Evolutionary conservation across 2,113 vertebrate species (phyloP).

Genomic region (Mugil cephalus): DNA sequence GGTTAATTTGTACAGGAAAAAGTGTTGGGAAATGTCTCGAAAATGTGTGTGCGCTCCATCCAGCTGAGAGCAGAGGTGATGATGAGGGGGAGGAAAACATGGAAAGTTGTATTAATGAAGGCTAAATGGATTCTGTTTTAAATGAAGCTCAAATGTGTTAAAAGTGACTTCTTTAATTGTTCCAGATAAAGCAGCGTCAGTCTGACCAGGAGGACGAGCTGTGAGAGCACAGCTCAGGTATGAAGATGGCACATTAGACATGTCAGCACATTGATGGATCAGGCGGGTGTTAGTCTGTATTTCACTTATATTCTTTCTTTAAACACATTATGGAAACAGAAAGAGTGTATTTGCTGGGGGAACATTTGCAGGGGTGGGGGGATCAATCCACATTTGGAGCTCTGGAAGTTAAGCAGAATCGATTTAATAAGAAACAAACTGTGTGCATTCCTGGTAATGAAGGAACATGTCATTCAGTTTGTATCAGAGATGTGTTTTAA

Average conservation of each 20-base stretch:
- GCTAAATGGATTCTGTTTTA: conserved; percentile 9
- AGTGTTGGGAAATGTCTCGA: background rate
- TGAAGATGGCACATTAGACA: background rate
- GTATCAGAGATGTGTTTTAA: no score
- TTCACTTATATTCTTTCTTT: no score
- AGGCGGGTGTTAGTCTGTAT: no score
- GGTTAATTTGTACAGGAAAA: conserved; percentile 2
- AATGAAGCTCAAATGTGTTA: background rate
- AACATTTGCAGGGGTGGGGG: no score
- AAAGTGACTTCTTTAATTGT: conserved; percentile 19
- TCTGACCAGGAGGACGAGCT: conserved; percentile 61
- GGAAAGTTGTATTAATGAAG: conserved; percentile 1
- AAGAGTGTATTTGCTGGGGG: no score
- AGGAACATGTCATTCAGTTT: no score
- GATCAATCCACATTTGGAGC: no score
- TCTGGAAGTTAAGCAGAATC: no score
- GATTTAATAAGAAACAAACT: no score
- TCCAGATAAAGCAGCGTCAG: conserved; percentile 64
- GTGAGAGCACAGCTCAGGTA: conserved; percentile 59
- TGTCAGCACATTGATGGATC: no score
- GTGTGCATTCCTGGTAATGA: no score
- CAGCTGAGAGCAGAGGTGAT: background rate
- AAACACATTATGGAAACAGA: no score
- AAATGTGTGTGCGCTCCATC: background rate
- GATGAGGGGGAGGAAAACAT: background rate